Conservation (phyloP, 2,113 vertebrate genomes). For the Mormyrus lacerda region DNA sequence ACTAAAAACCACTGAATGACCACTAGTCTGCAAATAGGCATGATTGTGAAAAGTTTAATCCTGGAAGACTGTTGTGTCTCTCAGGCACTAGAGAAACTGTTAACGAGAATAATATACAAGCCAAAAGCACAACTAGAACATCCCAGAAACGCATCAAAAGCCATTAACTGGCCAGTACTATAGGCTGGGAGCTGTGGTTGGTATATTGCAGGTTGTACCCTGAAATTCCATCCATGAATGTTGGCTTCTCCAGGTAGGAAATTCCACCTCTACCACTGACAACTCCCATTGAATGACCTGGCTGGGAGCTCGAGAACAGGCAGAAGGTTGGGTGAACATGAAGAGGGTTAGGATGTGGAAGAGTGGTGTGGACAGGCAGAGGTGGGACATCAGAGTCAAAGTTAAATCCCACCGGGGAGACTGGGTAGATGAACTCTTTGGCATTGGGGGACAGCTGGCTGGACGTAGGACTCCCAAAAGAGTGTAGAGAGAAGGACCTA, state of each 20-base stretch:
- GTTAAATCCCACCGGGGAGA: background rate
- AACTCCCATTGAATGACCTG: background rate
- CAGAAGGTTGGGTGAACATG: background rate
- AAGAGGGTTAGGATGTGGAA: slow-evolving; percentile 14
- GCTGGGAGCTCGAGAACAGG: background rate
- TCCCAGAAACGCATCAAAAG: background rate
- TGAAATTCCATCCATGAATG: background rate
- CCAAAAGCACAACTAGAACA: background rate
- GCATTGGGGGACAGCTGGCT: background rate
- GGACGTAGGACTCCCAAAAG: background rate
- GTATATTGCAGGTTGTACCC: background rate
- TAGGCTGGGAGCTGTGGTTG: background rate
- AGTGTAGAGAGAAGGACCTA: background rate
- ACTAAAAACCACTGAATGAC: background rate
- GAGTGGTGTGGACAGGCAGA: slow-evolving; percentile 54
- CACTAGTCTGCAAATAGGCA: background rate
- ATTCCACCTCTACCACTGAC: background rate
- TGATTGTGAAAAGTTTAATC: background rate
- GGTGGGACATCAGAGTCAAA: background rate
- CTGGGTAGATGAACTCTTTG: background rate
- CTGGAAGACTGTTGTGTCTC: background rate
- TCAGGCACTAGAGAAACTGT: background rate
- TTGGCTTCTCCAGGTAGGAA: background rate
- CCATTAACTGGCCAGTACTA: slow-evolving; percentile 1
- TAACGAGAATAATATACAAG: background rate